Conservation (phyloP, 1,140 invertebrate genomes). For the Heliothis virescens region DNA sequence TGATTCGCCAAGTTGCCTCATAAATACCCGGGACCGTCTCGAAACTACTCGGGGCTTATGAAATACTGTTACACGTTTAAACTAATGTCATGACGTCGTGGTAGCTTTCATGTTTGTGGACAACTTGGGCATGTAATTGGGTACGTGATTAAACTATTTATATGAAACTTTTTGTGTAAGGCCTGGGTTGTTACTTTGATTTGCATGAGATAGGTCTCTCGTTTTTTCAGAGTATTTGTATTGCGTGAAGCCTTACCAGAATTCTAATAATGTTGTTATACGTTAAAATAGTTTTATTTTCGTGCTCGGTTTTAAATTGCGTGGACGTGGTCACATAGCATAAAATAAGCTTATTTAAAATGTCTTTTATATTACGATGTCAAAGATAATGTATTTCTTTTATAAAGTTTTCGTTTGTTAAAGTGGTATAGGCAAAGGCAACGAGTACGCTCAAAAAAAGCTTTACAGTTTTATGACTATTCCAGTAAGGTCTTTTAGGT, state of each 20-base stretch:
- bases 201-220: background rate
- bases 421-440: too few species aligned
- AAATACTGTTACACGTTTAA: conserved; percentile 14
- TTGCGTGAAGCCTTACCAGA: background rate
- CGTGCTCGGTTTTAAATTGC: background rate
- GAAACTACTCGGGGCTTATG: conserved; percentile 17
- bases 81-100: conserved; percentile 19
- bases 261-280: too few species aligned
- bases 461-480: too few species aligned
- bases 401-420: too few species aligned
- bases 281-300: background rate
- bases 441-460: too few species aligned
- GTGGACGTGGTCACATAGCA: too few species aligned
- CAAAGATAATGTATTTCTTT: too few species aligned
- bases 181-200: background rate
- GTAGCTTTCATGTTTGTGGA: background rate
- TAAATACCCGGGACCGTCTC: conserved; percentile 3
- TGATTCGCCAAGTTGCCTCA: conserved; percentile 51
- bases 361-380: too few species aligned
- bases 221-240: background rate
- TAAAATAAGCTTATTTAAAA: too few species aligned
- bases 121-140: background rate
- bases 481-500: too few species aligned
- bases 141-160: conserved; percentile 20
- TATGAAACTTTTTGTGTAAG: background rate